Evolutionary conservation across 2,888 invertebrate species (phyloP), one percentile per base, ranked within the genome.

Genomic region (Griposia aprilina): DNA sequence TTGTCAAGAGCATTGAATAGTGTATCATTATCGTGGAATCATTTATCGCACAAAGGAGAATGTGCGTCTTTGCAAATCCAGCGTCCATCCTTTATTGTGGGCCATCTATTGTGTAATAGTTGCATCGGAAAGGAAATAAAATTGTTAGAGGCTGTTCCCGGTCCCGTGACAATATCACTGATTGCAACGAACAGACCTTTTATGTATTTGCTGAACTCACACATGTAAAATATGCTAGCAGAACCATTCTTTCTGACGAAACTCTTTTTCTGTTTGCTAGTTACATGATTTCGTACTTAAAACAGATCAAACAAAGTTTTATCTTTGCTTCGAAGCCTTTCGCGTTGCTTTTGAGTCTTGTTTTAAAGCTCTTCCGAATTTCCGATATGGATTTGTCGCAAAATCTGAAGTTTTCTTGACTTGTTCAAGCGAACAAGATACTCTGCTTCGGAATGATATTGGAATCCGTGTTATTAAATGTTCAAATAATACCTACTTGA

Each of bases 161-260:
- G 86, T 89, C 92, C 93, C 93, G 89, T 93, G 93, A 94, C 94
- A 94, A 94, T 94, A 93, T 88, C 90, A 88, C 90, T 94, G 95
- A 94, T 94, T 94, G 94, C 93, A 91, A 92, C 87, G 89, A 73
- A 71, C 50, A 48, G 36, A 36, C 26, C 75, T 76, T 76, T 80
- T 76, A 76, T 81, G 68, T 87, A 79, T 80, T 73, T 83, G 65
- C 65, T 41, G 30, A 50, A 20, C 69, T 52, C 57, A 74, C 69
- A 66, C 52, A 71, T 74, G 57, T 71, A 65, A 76, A 73, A 62
- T 73, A 60, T 52, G 69, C 57, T 71, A 26, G 26, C 41, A 41
- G 36, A 73, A 67, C 74, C 63, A 66, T 81, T 79, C 45, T 63
- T 79, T 80, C 55, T 65, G 78, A 65, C 74, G 66, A 76, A 78